Evolutionary conservation across 2,888 invertebrate species (phyloP), one percentile per base, ranked within the genome.

Genomic region (Hydropsyche betteni): DNA sequence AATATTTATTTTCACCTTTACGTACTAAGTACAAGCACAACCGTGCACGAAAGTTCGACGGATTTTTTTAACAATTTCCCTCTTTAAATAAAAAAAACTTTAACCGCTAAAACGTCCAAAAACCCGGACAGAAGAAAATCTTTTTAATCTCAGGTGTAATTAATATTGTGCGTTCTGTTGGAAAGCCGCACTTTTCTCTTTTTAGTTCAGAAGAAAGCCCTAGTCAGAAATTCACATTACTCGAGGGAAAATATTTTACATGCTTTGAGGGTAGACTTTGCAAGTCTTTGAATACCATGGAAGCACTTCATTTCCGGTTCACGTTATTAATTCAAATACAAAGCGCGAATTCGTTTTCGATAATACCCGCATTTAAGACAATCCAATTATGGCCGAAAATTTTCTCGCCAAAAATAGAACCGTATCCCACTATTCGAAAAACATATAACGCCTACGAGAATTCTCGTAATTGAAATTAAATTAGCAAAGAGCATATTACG

Each of bases 111-210:
- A 58, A 16, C 4, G 4, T 16, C 14, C 3, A 58, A n/a, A 58
- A 24, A 24, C 24, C 58, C 14, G 58, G 8, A 8, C 8, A 58
- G 16, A 58, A 16, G 16, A 4, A 24, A 64, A 64, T 64, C 64
- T 36, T 64, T 64, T 64, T 64, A 64, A 64, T 36, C 64, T 64
- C 64, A 64, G 64, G 64, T 64, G 64, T 64, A 64, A 64, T 64
- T 64, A 64, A 64, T 64, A 64, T 64, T 64, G 64, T 64, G 64
- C 64, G 64, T 64, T 64, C 64, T 64, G 64, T 64, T 36, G 64
- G 64, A 64, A 64, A 64, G 34, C 64, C 64, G 64, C 64, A 64
- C 33, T 64, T 64, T 64, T 64, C 36, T 36, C 36, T 10, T 44
- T 44, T 64, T 36, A 36, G 34, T 64, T 64, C 36, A 10, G n/a